Conservation (phyloP, 2,888 invertebrate species). For the Oscheius sp. region DNA sequence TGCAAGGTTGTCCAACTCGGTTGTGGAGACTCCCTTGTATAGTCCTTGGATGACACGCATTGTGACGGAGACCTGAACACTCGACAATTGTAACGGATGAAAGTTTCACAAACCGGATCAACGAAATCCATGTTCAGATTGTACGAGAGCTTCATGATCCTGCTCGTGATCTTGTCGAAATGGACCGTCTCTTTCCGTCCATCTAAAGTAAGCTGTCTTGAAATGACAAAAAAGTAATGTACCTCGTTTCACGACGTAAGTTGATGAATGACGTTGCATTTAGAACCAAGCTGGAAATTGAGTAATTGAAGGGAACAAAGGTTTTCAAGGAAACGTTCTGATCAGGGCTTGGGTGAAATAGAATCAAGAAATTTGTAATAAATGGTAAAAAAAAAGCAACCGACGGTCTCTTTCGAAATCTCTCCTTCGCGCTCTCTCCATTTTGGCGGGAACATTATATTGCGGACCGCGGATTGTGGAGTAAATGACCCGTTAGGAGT, state of each 20-base stretch:
- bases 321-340: too few relatives aligned
- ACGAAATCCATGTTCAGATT: slow-evolving; percentile 94
- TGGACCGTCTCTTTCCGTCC: slow-evolving; percentile 91
- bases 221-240: not conserved
- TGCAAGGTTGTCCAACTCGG: slow-evolving; percentile 95
- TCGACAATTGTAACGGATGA: not conserved
- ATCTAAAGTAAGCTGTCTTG: slow-evolving; percentile 73
- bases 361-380: too few relatives aligned
- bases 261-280: slow-evolving; percentile 62
- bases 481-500: too few relatives aligned
- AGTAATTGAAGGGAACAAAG: too few relatives aligned
- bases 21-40: slow-evolving; percentile 94
- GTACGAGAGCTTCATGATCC: slow-evolving; percentile 94
- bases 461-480: too few relatives aligned
- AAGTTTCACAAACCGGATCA: slow-evolving; percentile 83
- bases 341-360: too few relatives aligned
- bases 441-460: too few relatives aligned
- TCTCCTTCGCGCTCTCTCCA: too few relatives aligned
- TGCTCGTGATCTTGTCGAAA: slow-evolving; percentile 96
- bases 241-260: slow-evolving; percentile 64
- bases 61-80: slow-evolving; percentile 72
- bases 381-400: too few relatives aligned
- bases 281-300: not conserved
- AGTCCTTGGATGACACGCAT: slow-evolving; percentile 91
- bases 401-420: too few relatives aligned